Evolutionary conservation across 35 echinoderm and acorn worm genomes (phyloP), one percentile per base, ranked within the genome.

Genomic region (Eucidaris tribuloides): DNA sequence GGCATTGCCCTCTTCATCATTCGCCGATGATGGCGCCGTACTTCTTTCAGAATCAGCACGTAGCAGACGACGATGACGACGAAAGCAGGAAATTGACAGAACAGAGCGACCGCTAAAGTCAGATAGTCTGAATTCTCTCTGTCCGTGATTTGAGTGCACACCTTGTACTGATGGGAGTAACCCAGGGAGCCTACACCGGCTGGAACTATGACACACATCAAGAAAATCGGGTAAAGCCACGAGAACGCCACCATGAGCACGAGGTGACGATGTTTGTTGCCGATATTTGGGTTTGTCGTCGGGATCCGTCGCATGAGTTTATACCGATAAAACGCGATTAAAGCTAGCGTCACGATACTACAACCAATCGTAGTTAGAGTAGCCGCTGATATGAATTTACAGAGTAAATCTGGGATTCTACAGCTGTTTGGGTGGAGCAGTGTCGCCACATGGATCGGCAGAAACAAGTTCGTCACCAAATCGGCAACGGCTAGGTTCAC

Each of bases 131-230:
- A 77, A 22, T 74, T 27, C 11, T 59, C 32, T 13, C 29, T 29
- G 2, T 34, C 49, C 4, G 84, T 34, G 70, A 56, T 34, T 49
- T 86, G 84, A 6, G 31, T 59, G 37, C 84, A 86, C 5, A 33
- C 54, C 45, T 57, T 78, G 52, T 86, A 58, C 55, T 86, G 49
- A 5, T 45, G 49, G 2, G 70, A 78, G 25, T 86, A 86, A 14
- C 84, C 84, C 23, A 64, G 60, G 30, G 60, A 64, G 60, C 60
- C 60, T 11, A 64, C 19, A 20, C 60, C 60, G 9, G 29, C 60
- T 11, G 60, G 60, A 13, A 64, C 24, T 18, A 64, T 0, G 9
- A 64, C 24, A 3, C 19, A 20, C 29, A 64, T 64, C 60, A 64
- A 64, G 19, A 64, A 1, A 25, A 64, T 3, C 1, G 60, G 60